Evolutionary conservation across 2,888 invertebrate genomes (phyloP).

Genomic region (Drosophila monieri): DNA sequence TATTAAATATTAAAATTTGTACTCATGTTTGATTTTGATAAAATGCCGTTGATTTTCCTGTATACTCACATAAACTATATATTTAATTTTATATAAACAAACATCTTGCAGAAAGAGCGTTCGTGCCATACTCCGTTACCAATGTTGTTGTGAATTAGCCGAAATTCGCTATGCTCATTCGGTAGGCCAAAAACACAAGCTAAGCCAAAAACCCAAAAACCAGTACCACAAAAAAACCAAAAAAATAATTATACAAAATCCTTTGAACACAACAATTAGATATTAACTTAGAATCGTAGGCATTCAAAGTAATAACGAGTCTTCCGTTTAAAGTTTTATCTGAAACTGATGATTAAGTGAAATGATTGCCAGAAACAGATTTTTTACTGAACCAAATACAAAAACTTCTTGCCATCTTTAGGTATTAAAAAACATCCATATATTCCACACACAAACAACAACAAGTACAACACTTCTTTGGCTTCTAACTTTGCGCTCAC

Average conservation of each 20-base stretch:
- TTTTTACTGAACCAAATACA: constrained; percentile 64
- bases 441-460: constrained; percentile 28
- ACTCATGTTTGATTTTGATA: constrained; percentile 27
- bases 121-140: constrained; percentile 84
- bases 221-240: constrained; percentile 50
- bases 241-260: constrained; percentile 44
- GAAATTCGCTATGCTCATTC: constrained; percentile 84
- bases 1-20: constrained; percentile 24
- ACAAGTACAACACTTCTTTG: constrained; percentile 53
- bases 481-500: constrained; percentile 70
- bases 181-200: constrained; percentile 82
- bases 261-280: constrained; percentile 23
- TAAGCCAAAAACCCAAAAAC: constrained; percentile 61
- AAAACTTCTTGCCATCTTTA: constrained; percentile 44
- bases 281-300: constrained; percentile 45
- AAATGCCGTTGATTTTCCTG: constrained; percentile 31
- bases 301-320: constrained; percentile 38
- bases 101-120: constrained; percentile 84
- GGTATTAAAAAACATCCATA: constrained; percentile 36
- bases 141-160: constrained; percentile 85
- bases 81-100: constrained; percentile 74
- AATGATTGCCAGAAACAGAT: constrained; percentile 56
- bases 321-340: constrained; percentile 17
- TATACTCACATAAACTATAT: constrained; percentile 54
- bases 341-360: constrained; percentile 8